A percentile compares a stretch with the other conserved stretches of the same genome.
phyloP scores from a whole-genome alignment of 2,113 vertebrate genomes.

The Callithrix jacchus region DNA sequence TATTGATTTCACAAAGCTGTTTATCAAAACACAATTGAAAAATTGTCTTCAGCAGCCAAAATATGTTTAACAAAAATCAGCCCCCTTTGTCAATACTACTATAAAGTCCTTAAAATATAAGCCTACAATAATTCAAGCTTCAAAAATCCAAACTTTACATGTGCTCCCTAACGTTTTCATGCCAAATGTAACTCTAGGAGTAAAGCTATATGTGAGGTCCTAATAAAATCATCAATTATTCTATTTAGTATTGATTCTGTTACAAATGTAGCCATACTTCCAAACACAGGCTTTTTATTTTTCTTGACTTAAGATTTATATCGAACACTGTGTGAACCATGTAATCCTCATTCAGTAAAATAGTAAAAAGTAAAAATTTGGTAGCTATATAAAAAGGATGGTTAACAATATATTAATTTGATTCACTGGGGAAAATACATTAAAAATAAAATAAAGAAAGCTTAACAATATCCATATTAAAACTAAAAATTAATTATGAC shows the following conservation, averaged over 20 bases:
- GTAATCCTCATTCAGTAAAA: constrained; percentile 12
- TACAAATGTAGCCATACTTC: constrained; percentile 46
- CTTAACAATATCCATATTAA: not conserved
- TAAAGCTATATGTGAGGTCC: not conserved
- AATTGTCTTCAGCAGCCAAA: constrained; percentile 50
- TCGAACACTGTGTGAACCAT: not conserved
- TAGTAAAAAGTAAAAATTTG: not conserved
- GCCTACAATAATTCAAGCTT: constrained; percentile 44
- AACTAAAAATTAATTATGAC: constrained; percentile 1
- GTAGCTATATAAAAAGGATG: not conserved
- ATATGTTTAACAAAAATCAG: constrained; percentile 54
- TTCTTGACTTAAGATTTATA: not conserved
- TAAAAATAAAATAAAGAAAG: constrained; percentile 37
- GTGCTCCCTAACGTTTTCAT: constrained; percentile 33
- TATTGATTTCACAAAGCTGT: constrained; percentile 64
- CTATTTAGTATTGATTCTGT: constrained; percentile 48
- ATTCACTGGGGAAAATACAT: not conserved
- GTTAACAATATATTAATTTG: not conserved
- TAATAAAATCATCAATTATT: constrained; percentile 55
- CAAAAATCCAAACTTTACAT: constrained; percentile 37
- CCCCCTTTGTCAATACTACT: constrained; percentile 27
- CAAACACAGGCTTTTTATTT: not conserved
- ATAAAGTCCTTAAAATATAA: constrained; percentile 17
- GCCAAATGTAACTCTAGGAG: constrained; percentile 16
- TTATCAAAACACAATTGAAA: constrained; percentile 68